These are phyloP conservation scores for Frankliniella fusca DNA, from an alignment of 2,888 invertebrate genomes.

Conservation along the genomic window DNA sequence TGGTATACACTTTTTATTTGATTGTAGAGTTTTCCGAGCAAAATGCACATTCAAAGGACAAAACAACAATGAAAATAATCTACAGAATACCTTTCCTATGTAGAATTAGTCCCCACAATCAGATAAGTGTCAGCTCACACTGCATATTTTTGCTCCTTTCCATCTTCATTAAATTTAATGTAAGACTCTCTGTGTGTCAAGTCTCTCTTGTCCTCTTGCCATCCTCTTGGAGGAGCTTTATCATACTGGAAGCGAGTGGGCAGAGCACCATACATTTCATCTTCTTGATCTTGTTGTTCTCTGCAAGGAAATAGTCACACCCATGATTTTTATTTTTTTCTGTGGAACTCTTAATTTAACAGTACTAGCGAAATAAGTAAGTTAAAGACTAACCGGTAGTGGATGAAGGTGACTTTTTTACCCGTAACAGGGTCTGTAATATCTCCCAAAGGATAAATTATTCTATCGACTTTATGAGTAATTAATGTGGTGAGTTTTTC, in stretches of 20 bases:
- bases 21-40: not conserved
- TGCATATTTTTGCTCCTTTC: slow-evolving; percentile 61
- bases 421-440: slow-evolving; percentile 80
- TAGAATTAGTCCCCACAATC: not conserved
- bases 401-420: slow-evolving; percentile 56
- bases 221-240: slow-evolving; percentile 72
- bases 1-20: not conserved
- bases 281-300: slow-evolving; percentile 65
- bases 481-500: slow-evolving; percentile 69
- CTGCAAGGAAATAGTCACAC: slow-evolving; percentile 46
- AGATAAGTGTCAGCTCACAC: not conserved
- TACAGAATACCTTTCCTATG: not conserved
- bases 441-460: slow-evolving; percentile 78
- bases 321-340: not conserved
- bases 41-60: not conserved
- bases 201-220: slow-evolving; percentile 76
- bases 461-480: slow-evolving; percentile 72
- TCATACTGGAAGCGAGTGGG: slow-evolving; percentile 67
- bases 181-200: slow-evolving; percentile 73
- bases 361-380: not conserved
- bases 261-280: slow-evolving; percentile 65
- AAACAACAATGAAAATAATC: not conserved
- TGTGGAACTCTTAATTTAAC: not conserved
- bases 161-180: slow-evolving; percentile 68
- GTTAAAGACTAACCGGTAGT: slow-evolving; percentile 43